These are phyloP conservation scores for Dromaius novaehollandiae DNA, from an alignment of 2,113 vertebrate genomes.

Conservation along the genomic window DNA sequence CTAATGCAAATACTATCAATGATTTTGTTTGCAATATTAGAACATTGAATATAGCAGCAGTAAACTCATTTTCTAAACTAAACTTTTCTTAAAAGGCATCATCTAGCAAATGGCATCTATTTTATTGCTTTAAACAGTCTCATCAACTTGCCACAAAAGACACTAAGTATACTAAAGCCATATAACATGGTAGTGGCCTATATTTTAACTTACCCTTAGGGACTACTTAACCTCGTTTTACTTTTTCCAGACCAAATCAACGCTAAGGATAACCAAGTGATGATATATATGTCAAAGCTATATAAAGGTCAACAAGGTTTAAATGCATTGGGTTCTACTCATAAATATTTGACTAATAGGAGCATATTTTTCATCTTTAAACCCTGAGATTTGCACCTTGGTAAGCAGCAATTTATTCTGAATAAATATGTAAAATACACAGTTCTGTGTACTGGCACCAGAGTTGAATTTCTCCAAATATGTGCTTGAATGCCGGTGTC, in stretches of 20 bases:
- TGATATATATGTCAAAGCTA: slow-evolving; percentile 68
- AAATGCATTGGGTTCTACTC: slow-evolving; percentile 65
- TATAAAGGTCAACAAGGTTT: slow-evolving; percentile 74
- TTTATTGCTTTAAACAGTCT: slow-evolving; percentile 54
- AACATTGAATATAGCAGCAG: background rate
- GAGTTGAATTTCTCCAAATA: slow-evolving; percentile 35
- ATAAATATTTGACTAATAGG: slow-evolving; percentile 74
- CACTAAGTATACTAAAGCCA: slow-evolving; percentile 64
- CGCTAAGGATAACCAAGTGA: slow-evolving; percentile 63
- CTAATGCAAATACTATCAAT: background rate
- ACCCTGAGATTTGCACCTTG: slow-evolving; percentile 26
- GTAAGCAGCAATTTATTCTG: slow-evolving; percentile 46
- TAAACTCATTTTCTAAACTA: slow-evolving; percentile 49
- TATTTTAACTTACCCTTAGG: slow-evolving; percentile 75
- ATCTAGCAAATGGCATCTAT: slow-evolving; percentile 28
- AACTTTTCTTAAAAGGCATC: slow-evolving; percentile 30
- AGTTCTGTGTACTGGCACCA: background rate
- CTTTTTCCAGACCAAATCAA: slow-evolving; percentile 73
- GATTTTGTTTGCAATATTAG: slow-evolving; percentile 48
- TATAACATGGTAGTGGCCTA: slow-evolving; percentile 60
- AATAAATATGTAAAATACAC: slow-evolving; percentile 38
- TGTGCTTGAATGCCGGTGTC: background rate
- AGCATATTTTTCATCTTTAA: slow-evolving; percentile 36
- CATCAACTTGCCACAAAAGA: slow-evolving; percentile 66
- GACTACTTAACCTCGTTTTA: slow-evolving; percentile 74